Conservation (phyloP, 2,113 vertebrate species). For the Crotalus tigris region DNA sequence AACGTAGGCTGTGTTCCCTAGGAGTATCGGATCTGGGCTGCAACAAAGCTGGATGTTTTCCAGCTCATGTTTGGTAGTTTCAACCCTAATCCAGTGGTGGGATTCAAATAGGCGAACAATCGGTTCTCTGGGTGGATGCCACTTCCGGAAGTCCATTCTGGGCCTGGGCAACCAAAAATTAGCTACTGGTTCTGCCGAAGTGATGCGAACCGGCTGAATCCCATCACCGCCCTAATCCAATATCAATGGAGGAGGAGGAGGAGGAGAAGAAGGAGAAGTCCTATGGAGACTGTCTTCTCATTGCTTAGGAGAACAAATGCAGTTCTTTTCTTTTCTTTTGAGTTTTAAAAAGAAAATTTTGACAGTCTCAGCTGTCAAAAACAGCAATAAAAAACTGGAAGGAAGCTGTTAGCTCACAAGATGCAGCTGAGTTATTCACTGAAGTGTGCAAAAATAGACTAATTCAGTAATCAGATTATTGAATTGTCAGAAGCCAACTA, state of each 20-base stretch:
- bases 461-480: too few relatives aligned
- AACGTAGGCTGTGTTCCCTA: background rate
- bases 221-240: too few relatives aligned
- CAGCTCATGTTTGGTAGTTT: background rate
- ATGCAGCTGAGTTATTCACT: slow-evolving; percentile 5
- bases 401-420: slow-evolving; percentile 56
- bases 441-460: too few relatives aligned
- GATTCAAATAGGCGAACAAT: too few relatives aligned
- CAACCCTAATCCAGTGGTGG: too few relatives aligned
- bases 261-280: background rate
- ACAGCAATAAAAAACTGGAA: slow-evolving; percentile 51
- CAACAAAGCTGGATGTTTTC: background rate
- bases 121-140: too few relatives aligned
- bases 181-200: too few relatives aligned
- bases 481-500: too few relatives aligned
- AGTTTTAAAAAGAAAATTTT: slow-evolving; percentile 46
- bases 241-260: too few relatives aligned
- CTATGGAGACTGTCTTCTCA: slow-evolving; percentile 21
- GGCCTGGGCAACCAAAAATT: too few relatives aligned
- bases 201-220: too few relatives aligned
- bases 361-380: slow-evolving; percentile 52
- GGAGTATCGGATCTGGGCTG: background rate
- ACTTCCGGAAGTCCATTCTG: too few relatives aligned
- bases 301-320: slow-evolving; percentile 49
- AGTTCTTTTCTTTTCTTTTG: slow-evolving; percentile 52